A percentile compares a stretch with the other conserved stretches of the same genome.
Evolutionary conservation across 2,113 vertebrate genomes (phyloP).

Genomic region (Prunella himalayana): DNA sequence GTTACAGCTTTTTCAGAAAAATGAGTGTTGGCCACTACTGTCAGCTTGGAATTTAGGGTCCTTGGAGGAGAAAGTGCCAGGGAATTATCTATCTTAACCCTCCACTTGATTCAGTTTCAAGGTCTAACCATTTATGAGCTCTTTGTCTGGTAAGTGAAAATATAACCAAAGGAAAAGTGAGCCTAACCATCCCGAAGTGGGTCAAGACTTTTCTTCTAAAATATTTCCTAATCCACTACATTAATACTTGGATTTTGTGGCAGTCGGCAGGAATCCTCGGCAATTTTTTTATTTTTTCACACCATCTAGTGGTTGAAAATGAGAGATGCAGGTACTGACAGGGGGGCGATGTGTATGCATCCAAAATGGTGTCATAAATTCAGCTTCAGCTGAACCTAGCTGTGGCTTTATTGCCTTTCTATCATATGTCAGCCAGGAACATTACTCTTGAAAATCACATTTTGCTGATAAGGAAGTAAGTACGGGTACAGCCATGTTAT

Average conservation of each 20-base stretch:
- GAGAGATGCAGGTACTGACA: conserved; percentile 66
- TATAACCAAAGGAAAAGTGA: conserved; percentile 19
- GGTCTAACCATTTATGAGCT: conserved; percentile 31
- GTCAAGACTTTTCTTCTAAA: conserved; percentile 36
- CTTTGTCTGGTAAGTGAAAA: conserved; percentile 31
- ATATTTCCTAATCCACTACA: conserved; percentile 19
- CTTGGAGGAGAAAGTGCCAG: conserved; percentile 29
- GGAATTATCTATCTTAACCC: conserved; percentile 47
- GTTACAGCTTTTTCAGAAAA: conserved; percentile 50
- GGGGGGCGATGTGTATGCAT: conserved; percentile 2
- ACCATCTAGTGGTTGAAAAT: conserved; percentile 79
- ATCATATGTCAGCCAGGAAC: conserved; percentile 66
- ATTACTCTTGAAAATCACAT: conserved; percentile 65
- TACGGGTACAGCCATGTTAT: conserved; percentile 24
- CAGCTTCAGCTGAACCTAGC: conserved; percentile 56
- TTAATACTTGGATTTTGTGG: conserved; percentile 27
- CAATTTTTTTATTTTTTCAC: conserved; percentile 72
- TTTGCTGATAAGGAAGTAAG: conserved; percentile 66
- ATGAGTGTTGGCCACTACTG: conserved; percentile 17
- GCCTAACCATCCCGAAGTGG: not conserved
- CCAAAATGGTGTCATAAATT: conserved; percentile 75
- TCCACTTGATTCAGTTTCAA: conserved; percentile 48
- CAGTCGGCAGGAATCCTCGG: conserved; percentile 15
- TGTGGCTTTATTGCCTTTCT: conserved; percentile 72
- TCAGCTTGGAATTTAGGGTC: conserved; percentile 55